These are phyloP conservation scores for Mirounga angustirostris DNA, from an alignment of 2,113 vertebrate species.

Conservation along the genomic window DNA sequence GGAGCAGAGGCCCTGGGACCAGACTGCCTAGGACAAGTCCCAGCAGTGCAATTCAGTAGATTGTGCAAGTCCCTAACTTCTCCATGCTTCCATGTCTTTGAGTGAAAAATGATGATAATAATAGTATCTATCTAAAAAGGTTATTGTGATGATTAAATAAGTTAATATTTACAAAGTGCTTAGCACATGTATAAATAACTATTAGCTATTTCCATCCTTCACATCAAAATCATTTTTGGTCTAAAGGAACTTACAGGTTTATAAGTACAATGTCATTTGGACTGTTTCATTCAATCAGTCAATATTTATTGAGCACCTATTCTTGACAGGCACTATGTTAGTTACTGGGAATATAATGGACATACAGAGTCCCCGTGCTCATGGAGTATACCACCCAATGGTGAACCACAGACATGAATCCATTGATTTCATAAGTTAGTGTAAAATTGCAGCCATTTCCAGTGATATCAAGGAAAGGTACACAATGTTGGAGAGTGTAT, in stretches of 20 bases:
- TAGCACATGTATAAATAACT: background rate
- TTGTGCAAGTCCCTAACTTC: background rate
- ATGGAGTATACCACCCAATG: background rate
- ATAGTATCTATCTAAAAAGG: background rate
- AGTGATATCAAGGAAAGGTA: background rate
- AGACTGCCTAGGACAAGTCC: background rate
- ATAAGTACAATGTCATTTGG: background rate
- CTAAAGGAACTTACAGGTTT: background rate
- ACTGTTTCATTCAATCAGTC: background rate
- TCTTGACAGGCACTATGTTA: background rate
- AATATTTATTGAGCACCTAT: background rate
- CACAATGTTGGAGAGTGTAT: background rate
- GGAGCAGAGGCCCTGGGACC: background rate
- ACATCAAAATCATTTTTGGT: background rate
- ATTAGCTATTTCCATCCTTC: background rate
- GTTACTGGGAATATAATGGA: background rate
- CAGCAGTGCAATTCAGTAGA: background rate
- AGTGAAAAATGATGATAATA: slow-evolving; percentile 8
- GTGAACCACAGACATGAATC: background rate
- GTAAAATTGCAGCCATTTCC: background rate
- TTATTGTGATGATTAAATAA: slow-evolving; percentile 48
- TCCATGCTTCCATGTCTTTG: background rate
- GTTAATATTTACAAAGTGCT: slow-evolving; percentile 44
- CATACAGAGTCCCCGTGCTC: background rate
- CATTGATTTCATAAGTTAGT: background rate